A percentile compares a stretch with the other conserved stretches of the same genome.
Evolutionary conservation across 2,797 vertebrate genomes (phyloP).

Genomic region (Petrocephalus sullivani): DNA sequence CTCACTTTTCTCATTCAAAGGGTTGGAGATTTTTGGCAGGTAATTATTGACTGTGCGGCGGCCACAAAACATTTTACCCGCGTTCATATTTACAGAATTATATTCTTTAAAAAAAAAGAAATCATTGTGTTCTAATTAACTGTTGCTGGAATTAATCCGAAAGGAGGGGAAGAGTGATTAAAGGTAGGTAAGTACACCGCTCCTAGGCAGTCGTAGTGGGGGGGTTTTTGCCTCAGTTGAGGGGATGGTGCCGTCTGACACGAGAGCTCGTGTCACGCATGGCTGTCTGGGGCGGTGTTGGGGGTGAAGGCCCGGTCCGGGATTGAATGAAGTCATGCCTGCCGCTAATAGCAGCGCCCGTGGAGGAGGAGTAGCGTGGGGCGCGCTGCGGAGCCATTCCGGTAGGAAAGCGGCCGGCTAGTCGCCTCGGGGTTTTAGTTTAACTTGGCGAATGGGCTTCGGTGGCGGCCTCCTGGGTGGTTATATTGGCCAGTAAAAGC

Average conservation of each 20-base stretch:
- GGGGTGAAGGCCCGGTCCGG: slow-evolving; percentile 17
- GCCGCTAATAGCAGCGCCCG: slow-evolving; percentile 13
- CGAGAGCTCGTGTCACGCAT: slow-evolving; percentile 29
- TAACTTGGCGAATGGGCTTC: background rate
- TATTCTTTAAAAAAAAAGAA: background rate
- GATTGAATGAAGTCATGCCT: slow-evolving; percentile 25
- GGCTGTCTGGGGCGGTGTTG: slow-evolving; percentile 26
- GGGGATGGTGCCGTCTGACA: slow-evolving; percentile 29
- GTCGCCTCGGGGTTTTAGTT: background rate
- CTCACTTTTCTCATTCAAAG: slow-evolving; percentile 61
- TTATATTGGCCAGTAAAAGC: background rate
- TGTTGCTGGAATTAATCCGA: slow-evolving; percentile 37
- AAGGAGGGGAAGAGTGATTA: slow-evolving; percentile 37
- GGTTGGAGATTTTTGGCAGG: slow-evolving; percentile 70
- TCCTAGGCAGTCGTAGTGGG: slow-evolving; percentile 31
- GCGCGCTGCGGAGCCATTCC: background rate
- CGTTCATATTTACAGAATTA: slow-evolving; percentile 24
- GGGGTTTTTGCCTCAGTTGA: slow-evolving; percentile 31
- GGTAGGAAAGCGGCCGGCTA: background rate
- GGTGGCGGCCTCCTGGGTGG: background rate
- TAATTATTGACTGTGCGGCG: slow-evolving; percentile 53
- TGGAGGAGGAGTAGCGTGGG: background rate
- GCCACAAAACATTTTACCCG: slow-evolving; percentile 25
- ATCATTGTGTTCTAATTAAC: slow-evolving; percentile 28
- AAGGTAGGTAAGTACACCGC: slow-evolving; percentile 43